A percentile compares a stretch with the other conserved stretches of the same genome.
These are phyloP conservation scores for Dyspetes luteomarginatus DNA, from an alignment of 2,888 invertebrate species.

Conservation along the genomic window DNA sequence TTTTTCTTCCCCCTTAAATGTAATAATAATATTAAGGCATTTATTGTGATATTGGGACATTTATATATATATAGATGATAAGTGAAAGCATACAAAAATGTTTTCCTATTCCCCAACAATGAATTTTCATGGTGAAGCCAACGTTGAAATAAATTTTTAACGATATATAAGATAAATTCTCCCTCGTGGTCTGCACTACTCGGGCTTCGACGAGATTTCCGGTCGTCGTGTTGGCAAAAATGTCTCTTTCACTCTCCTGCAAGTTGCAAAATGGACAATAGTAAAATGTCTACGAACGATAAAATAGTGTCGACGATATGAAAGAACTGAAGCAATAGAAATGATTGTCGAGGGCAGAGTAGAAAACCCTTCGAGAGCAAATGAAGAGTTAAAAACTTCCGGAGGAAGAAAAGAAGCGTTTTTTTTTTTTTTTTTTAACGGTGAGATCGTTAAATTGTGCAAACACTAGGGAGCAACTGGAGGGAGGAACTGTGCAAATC, in stretches of 20 bases:
- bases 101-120: too few species aligned
- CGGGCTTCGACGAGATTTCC: neutral
- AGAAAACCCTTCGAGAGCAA: slow-evolving; percentile 15
- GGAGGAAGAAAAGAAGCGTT: neutral
- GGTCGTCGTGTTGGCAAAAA: neutral
- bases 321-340: too few species aligned
- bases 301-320: neutral
- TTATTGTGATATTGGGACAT: too few species aligned
- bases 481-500: too few species aligned
- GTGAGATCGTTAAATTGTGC: slow-evolving; percentile 39
- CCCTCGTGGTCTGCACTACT: too few species aligned
- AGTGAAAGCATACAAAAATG: too few species aligned
- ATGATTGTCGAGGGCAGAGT: slow-evolving; percentile 5
- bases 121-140: too few species aligned
- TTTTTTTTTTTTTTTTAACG: neutral
- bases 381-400: slow-evolving; percentile 22
- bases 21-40: too few species aligned
- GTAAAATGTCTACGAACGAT: neutral
- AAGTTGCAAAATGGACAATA: slow-evolving; percentile 20
- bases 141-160: too few species aligned
- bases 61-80: too few species aligned
- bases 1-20: too few species aligned
- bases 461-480: slow-evolving; percentile 24
- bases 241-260: neutral
- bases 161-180: too few species aligned